Base-by-base conservation (phyloP, 2,888 invertebrate species). In the Cryptus viduatorius region DNA sequence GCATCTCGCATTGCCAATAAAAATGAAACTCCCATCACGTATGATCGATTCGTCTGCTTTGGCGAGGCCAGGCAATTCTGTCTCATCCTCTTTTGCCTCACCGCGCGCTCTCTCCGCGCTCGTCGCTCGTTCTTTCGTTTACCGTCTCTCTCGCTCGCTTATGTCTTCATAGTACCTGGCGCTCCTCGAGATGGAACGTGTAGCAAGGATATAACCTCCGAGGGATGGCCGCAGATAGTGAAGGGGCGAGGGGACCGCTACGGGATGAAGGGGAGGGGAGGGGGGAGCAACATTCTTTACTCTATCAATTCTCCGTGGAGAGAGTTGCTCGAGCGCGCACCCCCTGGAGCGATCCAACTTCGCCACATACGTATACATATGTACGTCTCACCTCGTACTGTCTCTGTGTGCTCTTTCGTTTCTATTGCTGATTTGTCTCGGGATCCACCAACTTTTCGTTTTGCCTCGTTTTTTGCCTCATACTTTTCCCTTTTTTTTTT, bases 1-100 rank as follows among this genome's bases (percentile, higher is more conserved):
- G 86, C 88, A 85, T 89, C 88, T 89, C 87, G 87, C 87, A 84
- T 87, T 88, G 87, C 90, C 91, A 92, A 92, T 92, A 91, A 93
- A 91, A 92, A 91, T 91, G 90, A 90, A 92, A 92, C 91, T 91
- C 89, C 89, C 90, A 92, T 92, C 92, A 91, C 89, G 90, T 92
- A 92, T 92, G 92, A 92, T 92, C 91, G 92, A 93, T 93, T 91
- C 90, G 86, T 87, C 83, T 84, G 88, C 86, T 78, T 86, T 78
- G 88, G 71, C 86, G 86, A 88, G 85, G 87, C 79, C 86, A 81
- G 85, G 86, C 86, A 89, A 86, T 88, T 87, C 87, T 89, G 79
- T 86, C 61, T 73, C 83, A 19, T 56, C 61, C 72, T 72, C 88
- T 44, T 83, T 78, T 86, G 84, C 85, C 87, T 85, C 73, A 76